Conservation (phyloP, 2,888 invertebrate genomes). For the Caenorhabditis plicata region DNA sequence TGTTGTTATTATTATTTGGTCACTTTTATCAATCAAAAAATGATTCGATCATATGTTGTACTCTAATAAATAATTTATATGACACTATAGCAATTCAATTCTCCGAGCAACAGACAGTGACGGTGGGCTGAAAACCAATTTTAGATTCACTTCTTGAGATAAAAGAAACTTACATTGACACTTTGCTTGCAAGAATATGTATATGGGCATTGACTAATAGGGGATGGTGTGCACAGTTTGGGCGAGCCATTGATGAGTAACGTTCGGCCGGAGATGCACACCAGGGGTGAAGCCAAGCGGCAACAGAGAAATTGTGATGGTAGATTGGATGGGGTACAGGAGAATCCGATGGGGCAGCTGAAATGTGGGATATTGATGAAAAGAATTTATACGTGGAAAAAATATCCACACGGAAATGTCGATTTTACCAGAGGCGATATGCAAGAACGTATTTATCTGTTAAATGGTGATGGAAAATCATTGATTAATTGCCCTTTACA, state of each 20-base stretch:
- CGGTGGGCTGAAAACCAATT: slow-evolving; percentile 40
- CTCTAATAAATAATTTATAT: too few species aligned
- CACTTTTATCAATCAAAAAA: too few species aligned
- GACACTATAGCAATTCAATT: slow-evolving; percentile 1
- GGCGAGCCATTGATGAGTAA: slow-evolving; percentile 42
- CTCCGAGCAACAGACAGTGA: slow-evolving; percentile 47
- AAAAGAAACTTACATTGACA: slow-evolving; percentile 39
- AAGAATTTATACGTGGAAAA: not conserved
- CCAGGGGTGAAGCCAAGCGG: slow-evolving; percentile 49
- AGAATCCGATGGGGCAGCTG: slow-evolving; percentile 49
- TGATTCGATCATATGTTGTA: too few species aligned
- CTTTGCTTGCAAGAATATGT: slow-evolving; percentile 57
- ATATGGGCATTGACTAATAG: slow-evolving; percentile 49
- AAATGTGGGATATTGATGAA: slow-evolving; percentile 5
- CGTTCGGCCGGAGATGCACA: slow-evolving; percentile 42
- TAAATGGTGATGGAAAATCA: too few species aligned
- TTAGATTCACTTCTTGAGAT: not conserved
- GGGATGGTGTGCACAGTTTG: slow-evolving; percentile 35
- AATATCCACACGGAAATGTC: too few species aligned
- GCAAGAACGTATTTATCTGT: too few species aligned
- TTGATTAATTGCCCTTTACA: too few species aligned
- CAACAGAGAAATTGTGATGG: slow-evolving; percentile 52
- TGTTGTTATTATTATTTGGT: too few species aligned
- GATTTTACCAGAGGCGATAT: too few species aligned
- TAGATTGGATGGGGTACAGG: slow-evolving; percentile 43